These are phyloP conservation scores for Eulemur albifrons DNA, from an alignment of 2,797 vertebrate genomes.

Conservation along the genomic window DNA sequence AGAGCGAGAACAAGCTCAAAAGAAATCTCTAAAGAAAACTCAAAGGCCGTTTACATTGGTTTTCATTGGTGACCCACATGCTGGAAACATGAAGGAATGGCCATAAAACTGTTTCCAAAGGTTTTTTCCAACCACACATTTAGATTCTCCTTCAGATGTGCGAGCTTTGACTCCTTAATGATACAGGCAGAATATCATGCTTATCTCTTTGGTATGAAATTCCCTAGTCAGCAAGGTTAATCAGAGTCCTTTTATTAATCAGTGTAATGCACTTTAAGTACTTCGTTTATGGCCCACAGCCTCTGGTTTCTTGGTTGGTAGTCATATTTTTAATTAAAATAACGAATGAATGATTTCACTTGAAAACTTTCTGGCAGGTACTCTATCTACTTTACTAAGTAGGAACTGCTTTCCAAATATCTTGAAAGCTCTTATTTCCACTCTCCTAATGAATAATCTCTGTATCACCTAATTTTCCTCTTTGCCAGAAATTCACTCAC, in stretches of 20 bases:
- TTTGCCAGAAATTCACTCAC: background rate
- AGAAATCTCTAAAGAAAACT: background rate
- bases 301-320: constrained; percentile 11
- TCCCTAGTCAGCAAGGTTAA: constrained; percentile 54
- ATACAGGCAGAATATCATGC: background rate
- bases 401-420: constrained; percentile 6
- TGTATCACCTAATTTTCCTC: constrained; percentile 34
- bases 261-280: constrained; percentile 25
- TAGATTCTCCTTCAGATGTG: background rate
- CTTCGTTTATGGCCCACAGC: background rate
- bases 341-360: constrained; percentile 58
- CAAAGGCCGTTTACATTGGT: background rate
- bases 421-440: constrained; percentile 27
- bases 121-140: background rate
- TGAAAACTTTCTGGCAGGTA: constrained; percentile 63
- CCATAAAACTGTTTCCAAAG: background rate
- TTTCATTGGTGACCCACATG: background rate
- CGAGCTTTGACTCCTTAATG: background rate
- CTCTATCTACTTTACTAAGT: constrained; percentile 36
- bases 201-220: constrained; percentile 41
- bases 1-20: background rate
- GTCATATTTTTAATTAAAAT: constrained; percentile 72
- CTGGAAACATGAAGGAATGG: background rate
- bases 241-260: constrained; percentile 63
- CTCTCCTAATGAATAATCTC: constrained; percentile 35